phyloP scores from a whole-genome alignment of 35 echinoderm and acorn worm genomes.

The Ophiothrix spiculata region DNA sequence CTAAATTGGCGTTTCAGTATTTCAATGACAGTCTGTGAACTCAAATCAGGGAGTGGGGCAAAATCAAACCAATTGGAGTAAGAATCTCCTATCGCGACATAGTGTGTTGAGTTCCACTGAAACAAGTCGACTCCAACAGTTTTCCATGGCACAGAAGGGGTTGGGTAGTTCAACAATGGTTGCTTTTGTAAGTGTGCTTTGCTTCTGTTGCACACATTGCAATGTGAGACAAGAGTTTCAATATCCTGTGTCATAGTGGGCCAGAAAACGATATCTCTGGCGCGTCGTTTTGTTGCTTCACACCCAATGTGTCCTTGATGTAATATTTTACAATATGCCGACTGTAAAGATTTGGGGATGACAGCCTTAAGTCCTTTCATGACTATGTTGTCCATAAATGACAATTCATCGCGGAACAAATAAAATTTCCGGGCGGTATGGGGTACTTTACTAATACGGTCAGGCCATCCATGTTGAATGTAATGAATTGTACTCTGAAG shows the following conservation, averaged over 20 bases:
- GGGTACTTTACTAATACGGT: background rate
- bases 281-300: background rate
- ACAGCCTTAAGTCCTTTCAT: slow-evolving; percentile 8
- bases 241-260: background rate
- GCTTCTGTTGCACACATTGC: background rate
- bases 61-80: slow-evolving; percentile 26
- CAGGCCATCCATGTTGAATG: slow-evolving; percentile 7
- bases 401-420: background rate
- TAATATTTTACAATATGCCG: background rate
- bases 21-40: background rate
- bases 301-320: background rate
- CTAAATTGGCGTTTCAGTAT: slow-evolving; percentile 8
- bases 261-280: slow-evolving; percentile 12
- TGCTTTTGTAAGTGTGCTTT: background rate
- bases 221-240: background rate
- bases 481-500: background rate
- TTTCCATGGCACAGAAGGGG: slow-evolving; percentile 3
- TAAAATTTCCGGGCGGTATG: background rate
- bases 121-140: slow-evolving; percentile 24
- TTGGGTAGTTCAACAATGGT: background rate
- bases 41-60: background rate
- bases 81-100: slow-evolving; percentile 33
- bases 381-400: background rate
- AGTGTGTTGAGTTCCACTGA: background rate
- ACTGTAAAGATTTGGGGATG: background rate